Evolutionary conservation across 1,140 invertebrate genomes (phyloP).

Genomic region (Periplaneta americana): DNA sequence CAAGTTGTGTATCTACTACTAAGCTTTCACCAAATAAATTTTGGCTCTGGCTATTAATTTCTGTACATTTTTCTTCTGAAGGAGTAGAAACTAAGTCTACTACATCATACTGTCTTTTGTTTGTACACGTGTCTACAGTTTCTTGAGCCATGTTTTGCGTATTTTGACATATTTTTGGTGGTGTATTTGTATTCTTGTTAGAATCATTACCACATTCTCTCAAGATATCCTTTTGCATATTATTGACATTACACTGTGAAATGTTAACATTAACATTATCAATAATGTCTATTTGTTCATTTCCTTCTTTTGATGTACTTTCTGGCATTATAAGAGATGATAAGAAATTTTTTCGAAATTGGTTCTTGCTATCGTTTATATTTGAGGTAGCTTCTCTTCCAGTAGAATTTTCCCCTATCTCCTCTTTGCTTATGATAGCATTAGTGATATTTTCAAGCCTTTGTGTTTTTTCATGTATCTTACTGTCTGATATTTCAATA

Average conservation of each 20-base stretch:
- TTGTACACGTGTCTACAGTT: no score
- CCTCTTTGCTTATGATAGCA: not conserved
- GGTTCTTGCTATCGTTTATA: not conserved
- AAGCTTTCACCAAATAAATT: conserved; percentile 37
- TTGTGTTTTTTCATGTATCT: not conserved
- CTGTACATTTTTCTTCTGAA: not conserved
- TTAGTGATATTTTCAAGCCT: not conserved
- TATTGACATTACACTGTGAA: no score
- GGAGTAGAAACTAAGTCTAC: no score
- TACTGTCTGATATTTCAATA: not conserved
- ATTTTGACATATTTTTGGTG: no score
- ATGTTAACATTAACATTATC: no score
- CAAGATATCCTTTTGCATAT: no score
- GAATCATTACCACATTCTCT: no score
- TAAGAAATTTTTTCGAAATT: not conserved
- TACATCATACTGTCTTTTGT: no score
- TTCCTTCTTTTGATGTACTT: not conserved
- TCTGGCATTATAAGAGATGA: not conserved
- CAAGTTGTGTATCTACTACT: conserved; percentile 35
- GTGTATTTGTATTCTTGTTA: no score
- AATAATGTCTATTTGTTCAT: no score
- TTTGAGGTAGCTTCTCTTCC: not conserved
- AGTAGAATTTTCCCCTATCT: not conserved
- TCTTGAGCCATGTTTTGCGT: no score
- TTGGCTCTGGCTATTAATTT: conserved; percentile 26